Conservation (phyloP, 2,113 vertebrate species). For the Galbula dea region DNA sequence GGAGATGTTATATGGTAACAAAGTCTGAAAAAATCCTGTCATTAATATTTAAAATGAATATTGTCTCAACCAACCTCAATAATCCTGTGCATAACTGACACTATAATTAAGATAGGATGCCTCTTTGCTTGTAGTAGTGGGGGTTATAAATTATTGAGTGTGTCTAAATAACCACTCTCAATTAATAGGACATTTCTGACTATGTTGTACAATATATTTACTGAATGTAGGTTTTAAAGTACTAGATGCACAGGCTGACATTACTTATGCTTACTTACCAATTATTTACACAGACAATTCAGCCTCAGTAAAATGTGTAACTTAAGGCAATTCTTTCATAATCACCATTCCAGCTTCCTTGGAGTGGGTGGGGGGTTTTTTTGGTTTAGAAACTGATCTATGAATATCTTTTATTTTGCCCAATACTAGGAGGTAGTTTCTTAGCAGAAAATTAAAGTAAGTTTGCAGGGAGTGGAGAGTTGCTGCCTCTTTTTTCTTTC, state of each 20-base stretch:
- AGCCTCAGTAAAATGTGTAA: background rate
- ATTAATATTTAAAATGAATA: background rate
- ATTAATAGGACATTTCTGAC: background rate
- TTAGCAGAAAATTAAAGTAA: background rate
- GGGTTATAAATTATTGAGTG: background rate
- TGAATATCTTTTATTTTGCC: background rate
- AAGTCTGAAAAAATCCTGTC: background rate
- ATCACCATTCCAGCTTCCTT: background rate
- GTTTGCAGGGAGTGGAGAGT: rapidly evolving
- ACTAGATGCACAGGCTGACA: background rate
- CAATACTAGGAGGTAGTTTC: background rate
- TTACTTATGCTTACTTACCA: background rate
- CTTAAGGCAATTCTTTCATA: background rate
- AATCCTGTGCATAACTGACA: background rate
- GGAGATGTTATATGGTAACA: background rate
- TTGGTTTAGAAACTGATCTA: background rate
- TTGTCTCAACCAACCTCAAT: background rate
- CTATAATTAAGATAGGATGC: background rate
- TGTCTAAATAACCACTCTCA: background rate
- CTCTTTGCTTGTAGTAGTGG: background rate
- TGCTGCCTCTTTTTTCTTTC: background rate
- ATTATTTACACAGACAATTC: background rate
- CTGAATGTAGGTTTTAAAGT: background rate
- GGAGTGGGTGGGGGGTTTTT: background rate
- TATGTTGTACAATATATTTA: background rate